Evolutionary conservation across 1,140 invertebrate genomes (phyloP).

Genomic region (Alviniconcha marisindica): DNA sequence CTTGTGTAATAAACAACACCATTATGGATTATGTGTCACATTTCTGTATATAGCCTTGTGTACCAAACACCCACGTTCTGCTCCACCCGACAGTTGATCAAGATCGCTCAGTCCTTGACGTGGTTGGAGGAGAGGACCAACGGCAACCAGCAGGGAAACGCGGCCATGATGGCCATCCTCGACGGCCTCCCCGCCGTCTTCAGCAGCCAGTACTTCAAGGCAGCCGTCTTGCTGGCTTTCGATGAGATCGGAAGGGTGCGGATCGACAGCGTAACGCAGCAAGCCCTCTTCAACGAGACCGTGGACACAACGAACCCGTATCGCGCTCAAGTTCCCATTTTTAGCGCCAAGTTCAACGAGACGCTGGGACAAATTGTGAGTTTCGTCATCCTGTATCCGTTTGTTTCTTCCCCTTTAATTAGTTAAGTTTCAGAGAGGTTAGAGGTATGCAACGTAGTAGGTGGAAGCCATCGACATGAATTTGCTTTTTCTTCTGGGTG

Average conservation of each 20-base stretch:
- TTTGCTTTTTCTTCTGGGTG: background rate
- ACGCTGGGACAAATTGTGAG: slow-evolving; percentile 6
- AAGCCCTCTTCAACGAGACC: background rate
- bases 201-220: slow-evolving; percentile 41
- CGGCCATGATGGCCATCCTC: background rate
- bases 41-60: too few species aligned
- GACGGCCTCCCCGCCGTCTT: slow-evolving; percentile 39
- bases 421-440: too few species aligned
- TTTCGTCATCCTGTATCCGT: background rate
- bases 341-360: background rate
- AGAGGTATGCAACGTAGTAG: too few species aligned
- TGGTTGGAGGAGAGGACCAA: slow-evolving; percentile 33
- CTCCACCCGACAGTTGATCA: slow-evolving; percentile 31
- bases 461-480: too few species aligned
- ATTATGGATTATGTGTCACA: too few species aligned
- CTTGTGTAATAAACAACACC: too few species aligned
- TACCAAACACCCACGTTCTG: background rate
- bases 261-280: background rate
- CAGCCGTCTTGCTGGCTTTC: slow-evolving; percentile 50
- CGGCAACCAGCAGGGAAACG: slow-evolving; percentile 34
- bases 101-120: slow-evolving; percentile 21
- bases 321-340: background rate
- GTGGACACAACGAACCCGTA: background rate
- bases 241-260: slow-evolving; percentile 1
- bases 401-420: too few species aligned